Evolutionary conservation across 2,113 vertebrate species (phyloP).

Genomic region (Axis porcinus): DNA sequence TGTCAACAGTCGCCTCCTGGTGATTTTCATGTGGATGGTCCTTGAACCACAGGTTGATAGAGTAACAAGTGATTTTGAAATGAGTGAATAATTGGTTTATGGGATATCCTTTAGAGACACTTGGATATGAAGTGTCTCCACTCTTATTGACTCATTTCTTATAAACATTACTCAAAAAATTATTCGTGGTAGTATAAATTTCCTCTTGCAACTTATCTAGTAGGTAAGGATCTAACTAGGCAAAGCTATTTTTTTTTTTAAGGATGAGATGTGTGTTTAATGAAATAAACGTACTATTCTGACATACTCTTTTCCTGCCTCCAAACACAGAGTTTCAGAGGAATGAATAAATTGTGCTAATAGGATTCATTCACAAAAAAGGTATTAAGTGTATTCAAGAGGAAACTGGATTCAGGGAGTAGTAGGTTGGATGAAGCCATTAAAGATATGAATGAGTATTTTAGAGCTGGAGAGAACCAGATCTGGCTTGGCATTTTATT

Average conservation of each 20-base stretch:
- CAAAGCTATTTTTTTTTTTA: neutral
- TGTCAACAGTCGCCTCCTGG: neutral
- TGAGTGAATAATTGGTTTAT: conserved; percentile 40
- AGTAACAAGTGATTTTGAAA: conserved; percentile 26
- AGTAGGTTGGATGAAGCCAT: neutral
- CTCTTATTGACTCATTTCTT: conserved; percentile 39
- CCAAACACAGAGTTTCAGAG: conserved; percentile 6
- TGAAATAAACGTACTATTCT: neutral
- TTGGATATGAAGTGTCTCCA: conserved; percentile 50
- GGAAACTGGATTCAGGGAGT: neutral
- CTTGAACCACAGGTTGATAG: neutral
- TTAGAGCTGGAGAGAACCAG: neutral
- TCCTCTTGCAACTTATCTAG: conserved; percentile 10
- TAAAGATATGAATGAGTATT: neutral
- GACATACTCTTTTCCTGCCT: neutral
- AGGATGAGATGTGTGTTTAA: conserved; percentile 21
- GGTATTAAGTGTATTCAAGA: conserved; percentile 34
- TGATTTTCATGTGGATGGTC: neutral
- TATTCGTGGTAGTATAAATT: neutral
- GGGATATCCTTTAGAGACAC: conserved; percentile 48
- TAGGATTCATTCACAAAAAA: conserved; percentile 42
- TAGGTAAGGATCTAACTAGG: neutral
- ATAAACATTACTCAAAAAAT: conserved; percentile 29
- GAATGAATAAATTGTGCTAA: conserved; percentile 28
- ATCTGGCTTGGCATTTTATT: neutral